These are phyloP conservation scores for Caenorhabditis briggsae DNA, from an alignment of 1,140 invertebrate genomes.

Conservation along the genomic window DNA sequence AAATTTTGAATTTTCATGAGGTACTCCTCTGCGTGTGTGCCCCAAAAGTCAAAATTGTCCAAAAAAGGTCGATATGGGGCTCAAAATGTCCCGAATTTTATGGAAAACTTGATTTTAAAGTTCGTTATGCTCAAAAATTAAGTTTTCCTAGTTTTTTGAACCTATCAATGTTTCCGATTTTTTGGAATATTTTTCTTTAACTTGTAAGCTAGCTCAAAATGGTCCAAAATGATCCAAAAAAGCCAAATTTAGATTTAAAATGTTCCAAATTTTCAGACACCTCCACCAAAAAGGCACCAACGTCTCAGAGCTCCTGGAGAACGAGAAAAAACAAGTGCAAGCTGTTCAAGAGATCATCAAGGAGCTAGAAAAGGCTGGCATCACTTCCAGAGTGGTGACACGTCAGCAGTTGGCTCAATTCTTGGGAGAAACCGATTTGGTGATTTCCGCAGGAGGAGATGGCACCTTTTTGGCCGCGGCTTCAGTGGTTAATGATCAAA, in stretches of 20 bases:
- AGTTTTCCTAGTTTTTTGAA: too few species aligned
- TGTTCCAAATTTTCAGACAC: constrained; percentile 51
- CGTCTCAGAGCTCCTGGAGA: constrained; percentile 66
- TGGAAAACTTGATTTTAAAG: too few species aligned
- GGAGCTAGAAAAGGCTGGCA: constrained; percentile 59
- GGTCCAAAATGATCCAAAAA: too few species aligned
- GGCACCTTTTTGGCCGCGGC: constrained; percentile 95
- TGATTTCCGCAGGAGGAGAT: constrained; percentile 95
- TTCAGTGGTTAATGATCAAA: constrained; percentile 84
- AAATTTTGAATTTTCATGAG: neutral
- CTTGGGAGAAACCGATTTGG: constrained; percentile 92
- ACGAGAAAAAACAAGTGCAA: constrained; percentile 64
- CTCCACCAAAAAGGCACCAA: constrained; percentile 61
- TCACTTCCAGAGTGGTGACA: constrained; percentile 70
- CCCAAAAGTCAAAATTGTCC: too few species aligned
- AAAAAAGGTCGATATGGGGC: neutral
- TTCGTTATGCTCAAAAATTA: too few species aligned
- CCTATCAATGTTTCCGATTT: too few species aligned
- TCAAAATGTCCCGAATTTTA: neutral
- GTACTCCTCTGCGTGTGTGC: too few species aligned
- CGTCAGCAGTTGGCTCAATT: constrained; percentile 79
- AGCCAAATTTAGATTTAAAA: too few species aligned
- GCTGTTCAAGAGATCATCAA: neutral
- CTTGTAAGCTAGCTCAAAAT: too few species aligned
- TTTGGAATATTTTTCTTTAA: too few species aligned